These are phyloP conservation scores for Amphiprion percula DNA, from an alignment of 2,113 vertebrate genomes.

Conservation along the genomic window DNA sequence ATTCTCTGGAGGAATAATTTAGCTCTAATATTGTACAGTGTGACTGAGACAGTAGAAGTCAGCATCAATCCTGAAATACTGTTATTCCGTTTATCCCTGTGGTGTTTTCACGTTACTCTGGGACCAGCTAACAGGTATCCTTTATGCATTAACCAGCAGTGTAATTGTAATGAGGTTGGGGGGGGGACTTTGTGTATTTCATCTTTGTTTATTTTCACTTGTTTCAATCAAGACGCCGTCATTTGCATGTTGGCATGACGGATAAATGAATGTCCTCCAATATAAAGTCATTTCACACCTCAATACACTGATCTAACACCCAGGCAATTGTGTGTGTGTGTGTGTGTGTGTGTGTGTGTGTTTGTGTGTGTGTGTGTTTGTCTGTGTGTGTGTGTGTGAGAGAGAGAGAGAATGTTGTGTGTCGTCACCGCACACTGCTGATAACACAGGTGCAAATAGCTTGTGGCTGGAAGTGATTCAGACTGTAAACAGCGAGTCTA, in stretches of 20 bases:
- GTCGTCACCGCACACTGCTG: not conserved
- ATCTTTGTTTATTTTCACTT: constrained; percentile 24
- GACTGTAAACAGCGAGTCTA: constrained; percentile 6
- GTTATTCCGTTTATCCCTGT: not conserved
- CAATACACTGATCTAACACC: constrained; percentile 25
- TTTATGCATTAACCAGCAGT: not conserved
- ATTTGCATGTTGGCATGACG: constrained; percentile 31
- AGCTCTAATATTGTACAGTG: too few relatives aligned
- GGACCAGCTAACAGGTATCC: not conserved
- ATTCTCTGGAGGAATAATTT: too few relatives aligned
- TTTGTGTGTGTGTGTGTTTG: not conserved
- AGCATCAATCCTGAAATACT: too few relatives aligned
- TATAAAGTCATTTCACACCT: constrained; percentile 56
- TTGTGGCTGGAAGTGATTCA: constrained; percentile 3
- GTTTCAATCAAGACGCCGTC: not conserved
- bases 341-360: not conserved
- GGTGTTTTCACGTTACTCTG: not conserved
- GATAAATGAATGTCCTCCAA: constrained; percentile 45
- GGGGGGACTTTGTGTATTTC: not conserved
- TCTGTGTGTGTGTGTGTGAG: constrained; percentile 2
- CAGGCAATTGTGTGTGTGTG: not conserved
- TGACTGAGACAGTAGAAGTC: too few relatives aligned
- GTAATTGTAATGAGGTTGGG: not conserved
- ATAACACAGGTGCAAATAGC: constrained; percentile 23
- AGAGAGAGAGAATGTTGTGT: not conserved